Percentiles rank a stretch among this genome's conserved stretches.
Conservation (phyloP, 2,888 invertebrate genomes). For the Octonoba sinensis region DNA sequence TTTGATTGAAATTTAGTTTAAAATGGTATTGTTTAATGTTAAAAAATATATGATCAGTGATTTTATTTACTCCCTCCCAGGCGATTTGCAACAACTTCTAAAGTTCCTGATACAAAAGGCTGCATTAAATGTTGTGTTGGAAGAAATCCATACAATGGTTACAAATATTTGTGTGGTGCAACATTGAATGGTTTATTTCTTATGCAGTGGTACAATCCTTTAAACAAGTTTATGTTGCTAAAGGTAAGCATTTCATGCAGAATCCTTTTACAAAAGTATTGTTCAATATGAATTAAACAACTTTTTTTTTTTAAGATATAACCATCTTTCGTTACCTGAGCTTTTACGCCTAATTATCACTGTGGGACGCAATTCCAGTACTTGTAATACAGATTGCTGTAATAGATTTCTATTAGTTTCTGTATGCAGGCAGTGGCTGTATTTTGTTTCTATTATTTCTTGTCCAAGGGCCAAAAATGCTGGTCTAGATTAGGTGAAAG, state of each 20-base stretch:
- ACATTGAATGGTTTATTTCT: constrained; percentile 91
- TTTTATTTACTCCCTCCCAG: constrained; percentile 66
- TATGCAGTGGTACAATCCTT: constrained; percentile 96
- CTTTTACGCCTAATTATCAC: too few relatives aligned
- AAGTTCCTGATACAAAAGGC: constrained; percentile 92
- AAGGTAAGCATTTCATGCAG: constrained; percentile 73
- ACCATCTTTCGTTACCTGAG: not conserved
- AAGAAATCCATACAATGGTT: constrained; percentile 96
- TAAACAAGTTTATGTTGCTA: constrained; percentile 89
- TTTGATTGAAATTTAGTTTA: not conserved
- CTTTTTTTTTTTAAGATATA: not conserved
- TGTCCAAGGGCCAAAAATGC: too few relatives aligned
- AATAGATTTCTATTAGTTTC: too few relatives aligned
- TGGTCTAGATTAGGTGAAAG: too few relatives aligned
- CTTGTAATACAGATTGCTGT: too few relatives aligned
- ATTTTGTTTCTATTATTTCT: too few relatives aligned
- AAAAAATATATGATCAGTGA: not conserved
- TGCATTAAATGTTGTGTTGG: constrained; percentile 94
- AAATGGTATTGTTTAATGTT: not conserved
- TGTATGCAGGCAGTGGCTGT: too few relatives aligned
- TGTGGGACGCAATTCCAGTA: too few relatives aligned
- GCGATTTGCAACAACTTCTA: constrained; percentile 89
- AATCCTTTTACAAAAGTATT: not conserved
- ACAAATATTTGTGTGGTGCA: constrained; percentile 97
- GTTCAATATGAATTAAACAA: too few relatives aligned